Percentiles rank a stretch among this genome's conserved stretches.
Evolutionary conservation across 1,140 invertebrate genomes (phyloP).

Genomic region (Paracyclopina nana): DNA sequence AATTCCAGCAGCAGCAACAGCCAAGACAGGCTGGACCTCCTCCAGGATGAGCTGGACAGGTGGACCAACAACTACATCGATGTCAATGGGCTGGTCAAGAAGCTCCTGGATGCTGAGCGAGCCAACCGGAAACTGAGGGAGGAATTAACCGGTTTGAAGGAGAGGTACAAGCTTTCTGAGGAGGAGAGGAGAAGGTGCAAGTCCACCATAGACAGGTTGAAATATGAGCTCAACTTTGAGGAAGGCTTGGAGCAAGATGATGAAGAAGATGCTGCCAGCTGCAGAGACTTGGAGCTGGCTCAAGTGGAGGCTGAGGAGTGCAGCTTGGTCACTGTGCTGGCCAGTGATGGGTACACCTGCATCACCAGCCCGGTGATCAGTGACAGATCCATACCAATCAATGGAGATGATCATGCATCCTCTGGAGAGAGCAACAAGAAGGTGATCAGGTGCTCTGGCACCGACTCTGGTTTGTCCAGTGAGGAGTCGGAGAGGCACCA

Average conservation of each 20-base stretch:
- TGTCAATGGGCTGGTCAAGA: conserved; percentile 36
- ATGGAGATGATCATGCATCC: neutral
- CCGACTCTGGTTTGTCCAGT: neutral
- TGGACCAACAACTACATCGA: conserved; percentile 51
- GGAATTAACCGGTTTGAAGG: neutral
- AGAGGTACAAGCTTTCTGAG: conserved; percentile 2
- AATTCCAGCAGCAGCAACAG: conserved; percentile 1
- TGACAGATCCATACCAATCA: no score
- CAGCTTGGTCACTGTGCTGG: neutral
- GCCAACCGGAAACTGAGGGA: conserved; percentile 10
- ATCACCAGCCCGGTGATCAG: neutral
- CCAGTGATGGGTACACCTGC: neutral
- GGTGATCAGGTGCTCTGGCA: neutral
- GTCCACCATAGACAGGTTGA: neutral
- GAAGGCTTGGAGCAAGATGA: neutral
- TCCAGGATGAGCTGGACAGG: conserved; percentile 41
- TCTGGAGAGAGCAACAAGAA: neutral
- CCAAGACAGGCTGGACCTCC: conserved; percentile 19
- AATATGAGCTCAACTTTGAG: neutral
- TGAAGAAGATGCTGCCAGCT: neutral
- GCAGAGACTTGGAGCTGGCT: neutral
- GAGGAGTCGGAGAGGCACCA: neutral
- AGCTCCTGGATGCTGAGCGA: conserved; percentile 17
- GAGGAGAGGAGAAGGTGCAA: neutral
- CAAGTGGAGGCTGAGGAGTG: neutral